phyloP scores from a whole-genome alignment of 2,888 invertebrate genomes.

The Ophion ellenae region DNA sequence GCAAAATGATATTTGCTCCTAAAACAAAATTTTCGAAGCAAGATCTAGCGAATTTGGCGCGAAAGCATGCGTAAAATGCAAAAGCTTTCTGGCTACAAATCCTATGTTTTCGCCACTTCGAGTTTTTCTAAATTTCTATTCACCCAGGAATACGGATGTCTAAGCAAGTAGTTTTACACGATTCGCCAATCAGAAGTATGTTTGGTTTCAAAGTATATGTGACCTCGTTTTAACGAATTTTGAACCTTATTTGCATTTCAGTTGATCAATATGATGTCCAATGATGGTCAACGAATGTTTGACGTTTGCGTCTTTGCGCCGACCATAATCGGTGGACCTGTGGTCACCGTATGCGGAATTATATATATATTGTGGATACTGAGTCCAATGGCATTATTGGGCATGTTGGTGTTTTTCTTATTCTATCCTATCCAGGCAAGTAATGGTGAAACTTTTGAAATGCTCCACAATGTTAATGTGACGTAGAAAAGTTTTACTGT shows the following conservation, averaged over 20 bases:
- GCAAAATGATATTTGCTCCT: no score
- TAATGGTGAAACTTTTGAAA: neutral
- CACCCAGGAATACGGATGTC: no score
- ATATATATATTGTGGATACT: constrained; percentile 85
- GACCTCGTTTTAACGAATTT: neutral
- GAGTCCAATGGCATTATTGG: constrained; percentile 85
- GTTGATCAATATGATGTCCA: constrained; percentile 86
- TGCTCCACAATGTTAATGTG: neutral
- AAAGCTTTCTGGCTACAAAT: no score
- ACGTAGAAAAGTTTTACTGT: neutral
- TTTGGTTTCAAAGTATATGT: neutral
- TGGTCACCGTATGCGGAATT: constrained; percentile 84
- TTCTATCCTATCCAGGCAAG: constrained; percentile 86
- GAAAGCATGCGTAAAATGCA: no score
- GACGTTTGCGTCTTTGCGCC: constrained; percentile 85
- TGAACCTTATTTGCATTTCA: constrained; percentile 70
- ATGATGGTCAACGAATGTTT: constrained; percentile 85
- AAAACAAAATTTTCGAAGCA: no score
- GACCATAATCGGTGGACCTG: constrained; percentile 85
- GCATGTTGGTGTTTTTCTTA: constrained; percentile 84
- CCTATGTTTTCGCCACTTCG: no score
- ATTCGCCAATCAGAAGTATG: no score
- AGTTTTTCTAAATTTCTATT: no score
- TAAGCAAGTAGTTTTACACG: no score
- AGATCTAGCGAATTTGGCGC: no score